These are phyloP conservation scores for Hermetia illucens DNA, from an alignment of 1,140 invertebrate genomes.

Conservation along the genomic window DNA sequence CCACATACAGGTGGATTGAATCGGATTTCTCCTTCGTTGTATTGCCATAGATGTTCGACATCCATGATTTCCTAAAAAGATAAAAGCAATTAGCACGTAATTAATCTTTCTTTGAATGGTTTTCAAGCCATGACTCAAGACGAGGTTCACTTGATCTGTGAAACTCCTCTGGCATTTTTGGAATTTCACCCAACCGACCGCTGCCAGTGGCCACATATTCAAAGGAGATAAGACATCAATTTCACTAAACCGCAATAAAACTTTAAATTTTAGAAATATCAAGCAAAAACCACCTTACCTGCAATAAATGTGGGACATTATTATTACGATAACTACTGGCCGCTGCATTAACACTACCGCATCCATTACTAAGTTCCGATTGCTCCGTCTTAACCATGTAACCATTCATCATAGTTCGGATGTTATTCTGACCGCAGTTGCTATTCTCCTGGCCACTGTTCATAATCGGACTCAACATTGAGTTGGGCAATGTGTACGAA, in stretches of 20 bases:
- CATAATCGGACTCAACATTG: conserved; percentile 31
- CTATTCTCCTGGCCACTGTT: conserved; percentile 2
- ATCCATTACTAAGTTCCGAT: conserved; percentile 2
- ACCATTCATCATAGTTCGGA: conserved; percentile 16
- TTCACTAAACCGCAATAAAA: too few species aligned
- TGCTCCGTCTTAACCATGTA: conserved; percentile 18
- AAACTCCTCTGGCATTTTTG: too few species aligned
- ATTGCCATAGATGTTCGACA: conserved; percentile 87
- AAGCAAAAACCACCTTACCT: conserved; percentile 13
- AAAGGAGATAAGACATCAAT: too few species aligned
- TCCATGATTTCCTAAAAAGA: conserved; percentile 92
- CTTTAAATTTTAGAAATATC: too few species aligned
- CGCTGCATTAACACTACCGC: neutral
- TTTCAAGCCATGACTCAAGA: too few species aligned
- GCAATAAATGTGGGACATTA: conserved; percentile 19
- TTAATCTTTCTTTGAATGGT: too few species aligned
- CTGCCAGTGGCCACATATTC: too few species aligned
- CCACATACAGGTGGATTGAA: conserved; percentile 32
- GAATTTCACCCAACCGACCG: too few species aligned
- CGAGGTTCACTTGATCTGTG: too few species aligned
- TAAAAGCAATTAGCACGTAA: too few species aligned
- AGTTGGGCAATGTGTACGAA: conserved; percentile 71
- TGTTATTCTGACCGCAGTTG: conserved; percentile 6
- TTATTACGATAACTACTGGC: conserved; percentile 9
- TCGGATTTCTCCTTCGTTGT: conserved; percentile 55